Percentiles rank a stretch among this genome's conserved stretches.
These are phyloP conservation scores for Melikaiella ostensackeni DNA, from an alignment of 2,888 invertebrate species.

Conservation along the genomic window DNA sequence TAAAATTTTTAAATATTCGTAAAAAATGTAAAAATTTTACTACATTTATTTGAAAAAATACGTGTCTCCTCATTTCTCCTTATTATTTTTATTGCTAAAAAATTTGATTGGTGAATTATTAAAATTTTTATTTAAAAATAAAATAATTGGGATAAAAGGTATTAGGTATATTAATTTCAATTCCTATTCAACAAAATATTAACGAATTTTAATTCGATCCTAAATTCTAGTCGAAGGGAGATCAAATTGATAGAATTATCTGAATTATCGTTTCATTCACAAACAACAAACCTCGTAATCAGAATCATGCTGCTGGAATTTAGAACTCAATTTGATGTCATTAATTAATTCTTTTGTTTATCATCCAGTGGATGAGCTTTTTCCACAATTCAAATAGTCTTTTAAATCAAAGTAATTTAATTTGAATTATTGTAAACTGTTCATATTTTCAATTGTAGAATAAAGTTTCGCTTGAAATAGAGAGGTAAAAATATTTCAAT, in stretches of 20 bases:
- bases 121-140: no score
- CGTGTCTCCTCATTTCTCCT: no score
- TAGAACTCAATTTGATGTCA: background rate
- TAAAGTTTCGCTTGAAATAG: background rate
- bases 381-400: background rate
- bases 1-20: no score
- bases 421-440: no score
- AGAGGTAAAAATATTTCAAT: background rate
- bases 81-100: no score
- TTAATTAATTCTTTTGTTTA: background rate
- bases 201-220: no score
- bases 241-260: background rate
- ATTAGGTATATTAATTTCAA: no score
- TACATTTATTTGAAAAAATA: no score
- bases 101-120: no score
- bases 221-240: background rate
- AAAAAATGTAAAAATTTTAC: no score
- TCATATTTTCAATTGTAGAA: background rate
- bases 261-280: background rate
- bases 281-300: background rate
- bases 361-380: background rate
- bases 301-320: background rate
- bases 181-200: no score
- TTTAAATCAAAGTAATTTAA: background rate
- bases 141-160: no score